Evolutionary conservation across 1,140 invertebrate genomes (phyloP).

Genomic region (Caenorhabditis tropicalis): DNA sequence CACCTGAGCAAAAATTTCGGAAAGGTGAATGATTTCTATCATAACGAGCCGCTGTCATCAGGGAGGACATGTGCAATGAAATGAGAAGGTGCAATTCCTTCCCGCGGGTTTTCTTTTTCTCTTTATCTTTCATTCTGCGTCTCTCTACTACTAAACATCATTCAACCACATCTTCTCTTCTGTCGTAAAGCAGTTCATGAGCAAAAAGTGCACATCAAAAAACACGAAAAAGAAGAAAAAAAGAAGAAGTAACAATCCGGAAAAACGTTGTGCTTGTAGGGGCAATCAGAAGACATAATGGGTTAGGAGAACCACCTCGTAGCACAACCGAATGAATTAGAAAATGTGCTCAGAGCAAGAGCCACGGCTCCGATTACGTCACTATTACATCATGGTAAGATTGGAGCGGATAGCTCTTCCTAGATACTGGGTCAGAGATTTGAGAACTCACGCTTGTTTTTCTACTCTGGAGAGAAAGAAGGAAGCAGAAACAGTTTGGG

Average conservation of each 20-base stretch:
- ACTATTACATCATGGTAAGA: slow-evolving; percentile 29
- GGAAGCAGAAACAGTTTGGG: not conserved
- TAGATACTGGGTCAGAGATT: not conserved
- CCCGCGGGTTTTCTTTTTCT: not conserved
- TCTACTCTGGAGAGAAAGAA: not conserved
- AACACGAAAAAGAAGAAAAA: not conserved
- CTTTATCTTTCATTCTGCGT: not conserved
- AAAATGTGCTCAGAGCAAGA: not conserved
- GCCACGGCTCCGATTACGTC: not conserved
- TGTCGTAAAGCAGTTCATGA: slow-evolving; percentile 5
- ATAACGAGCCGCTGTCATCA: slow-evolving; percentile 19
- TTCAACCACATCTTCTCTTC: not conserved
- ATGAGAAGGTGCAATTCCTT: not conserved
- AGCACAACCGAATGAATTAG: not conserved
- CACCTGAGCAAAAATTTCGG: not conserved
- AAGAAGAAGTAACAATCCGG: not conserved
- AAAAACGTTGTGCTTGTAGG: not conserved
- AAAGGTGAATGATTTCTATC: not conserved
- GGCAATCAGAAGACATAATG: slow-evolving; percentile 28
- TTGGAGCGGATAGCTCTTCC: not conserved
- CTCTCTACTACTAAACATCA: not conserved
- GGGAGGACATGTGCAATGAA: not conserved
- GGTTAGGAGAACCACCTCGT: not conserved
- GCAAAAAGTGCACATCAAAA: slow-evolving; percentile 25
- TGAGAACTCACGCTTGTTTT: not conserved